Conservation (phyloP, 2,113 vertebrate species). For the Nibea coibor region DNA sequence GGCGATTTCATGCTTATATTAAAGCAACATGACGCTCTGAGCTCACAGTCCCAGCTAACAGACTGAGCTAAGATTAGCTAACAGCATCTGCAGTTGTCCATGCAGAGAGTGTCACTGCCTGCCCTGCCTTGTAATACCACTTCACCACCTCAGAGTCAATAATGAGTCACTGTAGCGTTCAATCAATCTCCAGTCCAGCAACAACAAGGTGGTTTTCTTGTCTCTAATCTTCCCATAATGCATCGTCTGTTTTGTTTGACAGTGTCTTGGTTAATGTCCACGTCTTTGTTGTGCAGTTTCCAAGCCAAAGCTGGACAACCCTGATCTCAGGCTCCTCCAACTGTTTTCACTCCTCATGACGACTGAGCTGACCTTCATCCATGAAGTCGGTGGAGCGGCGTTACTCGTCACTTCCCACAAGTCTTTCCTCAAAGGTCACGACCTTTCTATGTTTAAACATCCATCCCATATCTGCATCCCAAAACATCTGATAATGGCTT, state of each 20-base stretch:
- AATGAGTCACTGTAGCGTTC: too few species aligned
- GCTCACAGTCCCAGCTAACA: too few species aligned
- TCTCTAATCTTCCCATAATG: constrained; percentile 16
- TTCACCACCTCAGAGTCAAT: too few species aligned
- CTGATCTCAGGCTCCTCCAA: too few species aligned
- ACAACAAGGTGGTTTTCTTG: too few species aligned
- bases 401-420: constrained; percentile 27
- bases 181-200: too few species aligned
- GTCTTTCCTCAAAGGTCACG: constrained; percentile 29
- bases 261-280: neutral
- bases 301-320: neutral
- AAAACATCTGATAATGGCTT: neutral
- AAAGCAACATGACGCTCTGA: too few species aligned
- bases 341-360: neutral
- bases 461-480: neutral
- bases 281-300: neutral
- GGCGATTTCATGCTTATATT: neutral
- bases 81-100: too few species aligned
- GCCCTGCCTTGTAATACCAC: too few species aligned
- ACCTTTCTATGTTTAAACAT: constrained; percentile 39
- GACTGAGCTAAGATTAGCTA: too few species aligned
- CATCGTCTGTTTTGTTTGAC: neutral
- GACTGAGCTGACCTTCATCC: neutral
- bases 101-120: too few species aligned
- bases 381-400: neutral